Base-by-base conservation (phyloP, 2,888 invertebrate genomes). In the Drosophila histrio region DNA sequence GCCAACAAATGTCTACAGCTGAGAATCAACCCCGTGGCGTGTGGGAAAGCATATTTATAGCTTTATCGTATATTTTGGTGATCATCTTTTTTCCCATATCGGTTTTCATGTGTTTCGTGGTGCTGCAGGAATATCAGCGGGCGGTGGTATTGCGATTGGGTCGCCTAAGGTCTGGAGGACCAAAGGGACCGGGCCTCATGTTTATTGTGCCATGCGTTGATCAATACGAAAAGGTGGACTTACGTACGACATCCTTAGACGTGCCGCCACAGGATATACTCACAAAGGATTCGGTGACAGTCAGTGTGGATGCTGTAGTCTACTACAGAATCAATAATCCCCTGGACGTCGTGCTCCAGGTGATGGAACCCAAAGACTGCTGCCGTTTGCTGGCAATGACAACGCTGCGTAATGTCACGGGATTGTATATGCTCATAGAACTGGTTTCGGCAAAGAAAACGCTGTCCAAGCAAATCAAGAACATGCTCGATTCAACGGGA, bases 231-330 rank as follows among this genome's bases (percentile, higher is more conserved):
- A 93, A 90, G 83, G 92, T 94, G 5, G 94, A 95, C 83, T 91
- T 95, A 62, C 92, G 94, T 50, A 94, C 94, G 1, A 92, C 93
- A 5, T 93, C 94, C 0, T 93, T 94, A 86, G 93, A 94, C 88
- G 93, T 94, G n/a, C 93, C 94, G 7, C 93, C 94, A 2, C 94
- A 94, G 85, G 94, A 94, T 90, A 94, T 92, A 58, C 93, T 98
- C 54, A 97, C 97, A 22, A 96, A 96, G 92, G 98, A 98, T 92
- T 96, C 96, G 0, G 97, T 98, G 30, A 98, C 98, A 0, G 97
- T 98, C 5, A 96, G 95, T 21, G 97, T 98, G 0, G 97, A 98
- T 87, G 98, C 97, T 0, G 96, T 96, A 0, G 95, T 96, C 17
- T 96, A 96, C 91, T 96, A 96, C 87, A 93, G 95, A 67, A 94